These are phyloP conservation scores for Phocoena phocoena DNA, from an alignment of 2,113 vertebrate species.

Conservation along the genomic window DNA sequence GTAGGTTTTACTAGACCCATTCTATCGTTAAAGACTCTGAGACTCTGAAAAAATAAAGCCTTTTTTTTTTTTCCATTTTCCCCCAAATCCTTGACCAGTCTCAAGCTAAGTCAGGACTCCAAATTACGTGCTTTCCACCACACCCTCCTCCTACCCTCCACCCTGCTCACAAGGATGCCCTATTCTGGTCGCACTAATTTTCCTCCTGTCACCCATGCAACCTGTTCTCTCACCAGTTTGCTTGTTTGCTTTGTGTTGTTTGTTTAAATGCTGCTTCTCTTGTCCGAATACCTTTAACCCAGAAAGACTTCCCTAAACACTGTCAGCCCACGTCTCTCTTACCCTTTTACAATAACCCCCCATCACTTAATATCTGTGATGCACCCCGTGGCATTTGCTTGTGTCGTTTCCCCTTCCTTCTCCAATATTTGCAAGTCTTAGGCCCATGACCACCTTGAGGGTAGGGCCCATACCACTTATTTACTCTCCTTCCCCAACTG, in stretches of 20 bases:
- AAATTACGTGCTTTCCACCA: neutral
- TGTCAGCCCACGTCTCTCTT: too few species aligned
- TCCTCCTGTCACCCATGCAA: neutral
- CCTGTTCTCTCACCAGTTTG: neutral
- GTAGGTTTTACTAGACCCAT: neutral
- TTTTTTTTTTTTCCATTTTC: neutral
- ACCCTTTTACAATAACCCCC: neutral
- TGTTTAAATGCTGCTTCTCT: neutral
- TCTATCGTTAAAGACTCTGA: neutral
- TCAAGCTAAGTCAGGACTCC: neutral
- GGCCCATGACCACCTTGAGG: neutral
- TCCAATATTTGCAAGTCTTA: neutral
- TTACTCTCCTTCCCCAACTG: too few species aligned
- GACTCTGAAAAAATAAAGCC: neutral
- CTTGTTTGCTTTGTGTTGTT: neutral
- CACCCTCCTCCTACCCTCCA: rapidly evolving
- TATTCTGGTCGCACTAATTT: neutral
- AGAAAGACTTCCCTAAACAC: neutral
- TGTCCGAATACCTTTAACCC: neutral
- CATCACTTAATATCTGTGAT: neutral
- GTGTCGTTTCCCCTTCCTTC: neutral
- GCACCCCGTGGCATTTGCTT: neutral
- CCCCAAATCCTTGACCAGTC: neutral
- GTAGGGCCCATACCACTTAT: too few species aligned
- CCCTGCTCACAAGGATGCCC: too few species aligned